Percentiles rank a stretch among this genome's conserved stretches.
These are phyloP conservation scores for Pachycephala philippinensis DNA, from an alignment of 2,113 vertebrate species.

Conservation along the genomic window DNA sequence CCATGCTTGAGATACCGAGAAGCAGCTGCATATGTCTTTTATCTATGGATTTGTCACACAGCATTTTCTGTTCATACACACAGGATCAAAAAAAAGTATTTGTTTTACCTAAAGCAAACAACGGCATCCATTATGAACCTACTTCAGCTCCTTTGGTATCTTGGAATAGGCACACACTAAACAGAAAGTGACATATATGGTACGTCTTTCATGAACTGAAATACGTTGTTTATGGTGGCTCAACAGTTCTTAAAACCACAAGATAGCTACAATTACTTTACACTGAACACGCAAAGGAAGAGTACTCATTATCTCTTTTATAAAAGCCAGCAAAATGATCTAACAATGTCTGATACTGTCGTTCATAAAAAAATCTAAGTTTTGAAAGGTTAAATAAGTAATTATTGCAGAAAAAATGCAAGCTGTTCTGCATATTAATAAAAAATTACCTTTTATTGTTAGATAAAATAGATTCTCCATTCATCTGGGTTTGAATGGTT, in stretches of 20 bases:
- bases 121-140: constrained; percentile 63
- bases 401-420: background rate
- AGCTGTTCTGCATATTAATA: background rate
- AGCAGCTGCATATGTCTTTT: constrained; percentile 53
- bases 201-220: constrained; percentile 10
- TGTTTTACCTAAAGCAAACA: constrained; percentile 77
- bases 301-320: background rate
- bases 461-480: background rate
- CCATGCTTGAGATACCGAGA: constrained; percentile 37
- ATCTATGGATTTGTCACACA: constrained; percentile 59
- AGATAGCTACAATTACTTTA: background rate
- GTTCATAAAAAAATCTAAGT: background rate
- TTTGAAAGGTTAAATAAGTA: background rate
- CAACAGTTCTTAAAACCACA: background rate
- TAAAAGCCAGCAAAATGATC: background rate
- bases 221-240: background rate
- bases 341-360: background rate
- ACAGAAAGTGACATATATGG: constrained; percentile 20
- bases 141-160: constrained; percentile 67
- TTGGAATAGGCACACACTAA: constrained; percentile 72
- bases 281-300: background rate
- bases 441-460: background rate
- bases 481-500: background rate
- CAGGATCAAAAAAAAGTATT: constrained; percentile 54
- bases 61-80: constrained; percentile 24